Evolutionary conservation across 2,113 vertebrate genomes (phyloP), one percentile per base, ranked within the genome.

Genomic region (Etia nguti): DNA sequence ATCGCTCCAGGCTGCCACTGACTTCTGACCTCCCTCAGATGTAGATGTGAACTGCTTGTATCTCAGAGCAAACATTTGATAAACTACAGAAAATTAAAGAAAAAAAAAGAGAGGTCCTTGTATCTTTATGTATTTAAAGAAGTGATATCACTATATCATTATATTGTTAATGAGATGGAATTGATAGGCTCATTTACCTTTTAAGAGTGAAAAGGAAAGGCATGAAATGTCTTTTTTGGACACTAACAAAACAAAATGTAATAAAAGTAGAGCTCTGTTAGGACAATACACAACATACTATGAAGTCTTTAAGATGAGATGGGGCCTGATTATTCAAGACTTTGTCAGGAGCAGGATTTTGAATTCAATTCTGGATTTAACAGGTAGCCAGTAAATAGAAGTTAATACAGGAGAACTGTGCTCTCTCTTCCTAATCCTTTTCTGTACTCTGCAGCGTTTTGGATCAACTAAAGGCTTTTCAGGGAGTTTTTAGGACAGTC

Each of bases 21-120:
- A 54, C 81, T 6, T 52, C 41, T 57, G 81, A 38, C 52, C 62
- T 65, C 55, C n/a, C 12, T 38, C 57, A 62, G 8, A 8, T 16
- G 29, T 60, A 55, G 10, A 31, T 52, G 26, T 31, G 73, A n/a
- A 75, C 43, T 18, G 26, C 43, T 46, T 31, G 3, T 50, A 75
- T 75, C 43, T 20, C 43, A 20, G 15, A 8, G 68, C 41, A 75
- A 48, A 75, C 68, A 75, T 5, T 29, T 48, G 15, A 75, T 2
- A 1, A 48, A 11, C 4, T 29, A 20, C 8, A 75, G 15, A 48
- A 0, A 29, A 48, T 46, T 73, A 73, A 43, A 73, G 22, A 26
- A 46, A 0, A 15, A 48, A 0, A 1, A 50, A 50, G 26, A 11
- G 9, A 20, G 6, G 43, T 77, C 6, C 3, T 68, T n/a, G 7